phyloP scores from a whole-genome alignment of 2,888 invertebrate species.

The Nomada ruficornis region DNA sequence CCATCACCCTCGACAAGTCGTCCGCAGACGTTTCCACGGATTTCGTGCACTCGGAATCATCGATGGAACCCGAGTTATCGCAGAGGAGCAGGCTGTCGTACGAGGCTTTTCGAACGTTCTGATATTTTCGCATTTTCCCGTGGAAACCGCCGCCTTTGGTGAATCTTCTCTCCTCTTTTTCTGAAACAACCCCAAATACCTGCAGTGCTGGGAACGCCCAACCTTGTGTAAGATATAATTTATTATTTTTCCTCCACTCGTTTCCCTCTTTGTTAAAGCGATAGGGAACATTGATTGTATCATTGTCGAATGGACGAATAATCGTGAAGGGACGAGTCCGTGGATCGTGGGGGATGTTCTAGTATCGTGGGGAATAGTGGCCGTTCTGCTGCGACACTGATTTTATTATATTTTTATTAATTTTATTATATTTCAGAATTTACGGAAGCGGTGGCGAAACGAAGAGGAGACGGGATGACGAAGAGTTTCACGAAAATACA shows the following conservation, averaged over 20 bases:
- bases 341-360: background rate
- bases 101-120: conserved; percentile 30
- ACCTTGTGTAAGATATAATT: background rate
- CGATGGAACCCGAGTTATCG: conserved; percentile 42
- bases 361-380: background rate
- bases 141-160: background rate
- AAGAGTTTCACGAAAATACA: no score
- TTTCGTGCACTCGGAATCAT: conserved; percentile 49
- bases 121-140: conserved; percentile 36
- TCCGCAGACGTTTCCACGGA: conserved; percentile 53
- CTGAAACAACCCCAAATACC: background rate
- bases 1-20: conserved; percentile 50
- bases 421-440: no score
- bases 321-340: background rate
- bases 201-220: background rate
- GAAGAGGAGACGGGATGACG: no score
- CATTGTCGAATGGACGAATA: background rate
- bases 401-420: no score
- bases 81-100: conserved; percentile 22
- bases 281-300: background rate
- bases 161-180: background rate
- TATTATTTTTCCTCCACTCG: background rate
- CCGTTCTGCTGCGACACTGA: no score
- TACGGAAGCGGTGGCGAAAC: no score
- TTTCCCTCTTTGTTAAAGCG: background rate